A percentile compares a stretch with the other conserved stretches of the same genome.
These are phyloP conservation scores for Taenaris catops DNA, from an alignment of 2,888 invertebrate species.

Conservation along the genomic window DNA sequence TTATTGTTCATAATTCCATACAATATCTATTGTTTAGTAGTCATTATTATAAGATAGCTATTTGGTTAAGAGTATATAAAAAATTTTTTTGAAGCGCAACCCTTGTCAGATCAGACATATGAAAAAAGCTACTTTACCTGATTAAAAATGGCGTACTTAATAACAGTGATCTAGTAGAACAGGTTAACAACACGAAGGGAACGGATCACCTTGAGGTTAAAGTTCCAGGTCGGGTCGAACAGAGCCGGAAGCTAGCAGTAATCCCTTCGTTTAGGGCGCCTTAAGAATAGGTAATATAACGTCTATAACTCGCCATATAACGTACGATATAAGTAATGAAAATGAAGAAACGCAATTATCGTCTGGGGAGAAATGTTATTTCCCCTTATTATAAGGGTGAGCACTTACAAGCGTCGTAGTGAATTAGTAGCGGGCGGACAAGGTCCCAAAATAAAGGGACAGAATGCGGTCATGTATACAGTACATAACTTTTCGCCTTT, in stretches of 20 bases:
- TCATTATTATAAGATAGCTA: too few species aligned
- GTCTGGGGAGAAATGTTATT: slow-evolving; percentile 33
- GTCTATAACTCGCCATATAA: slow-evolving; percentile 29
- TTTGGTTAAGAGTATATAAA: too few species aligned
- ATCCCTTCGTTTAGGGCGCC: slow-evolving; percentile 47
- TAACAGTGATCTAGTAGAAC: slow-evolving; percentile 41
- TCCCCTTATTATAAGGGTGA: slow-evolving; percentile 34
- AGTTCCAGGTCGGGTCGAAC: slow-evolving; percentile 57
- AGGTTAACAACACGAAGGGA: slow-evolving; percentile 63
- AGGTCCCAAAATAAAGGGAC: slow-evolving; percentile 28
- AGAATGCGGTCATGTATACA: slow-evolving; percentile 27
- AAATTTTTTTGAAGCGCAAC: too few species aligned
- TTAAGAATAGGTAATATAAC: slow-evolving; percentile 36
- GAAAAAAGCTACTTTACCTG: too few species aligned
- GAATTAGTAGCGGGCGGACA: slow-evolving; percentile 36
- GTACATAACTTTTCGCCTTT: slow-evolving; percentile 26
- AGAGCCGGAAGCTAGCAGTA: slow-evolving; percentile 54
- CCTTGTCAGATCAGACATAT: too few species aligned
- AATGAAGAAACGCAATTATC: slow-evolving; percentile 46
- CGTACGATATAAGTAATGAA: slow-evolving; percentile 38
- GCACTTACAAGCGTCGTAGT: slow-evolving; percentile 35
- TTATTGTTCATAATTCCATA: too few species aligned
- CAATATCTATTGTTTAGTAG: too few species aligned
- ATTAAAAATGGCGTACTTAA: too few species aligned
- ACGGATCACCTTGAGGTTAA: slow-evolving; percentile 62